phyloP scores from a whole-genome alignment of 1,140 invertebrate genomes.

The Leucophenga varia region DNA sequence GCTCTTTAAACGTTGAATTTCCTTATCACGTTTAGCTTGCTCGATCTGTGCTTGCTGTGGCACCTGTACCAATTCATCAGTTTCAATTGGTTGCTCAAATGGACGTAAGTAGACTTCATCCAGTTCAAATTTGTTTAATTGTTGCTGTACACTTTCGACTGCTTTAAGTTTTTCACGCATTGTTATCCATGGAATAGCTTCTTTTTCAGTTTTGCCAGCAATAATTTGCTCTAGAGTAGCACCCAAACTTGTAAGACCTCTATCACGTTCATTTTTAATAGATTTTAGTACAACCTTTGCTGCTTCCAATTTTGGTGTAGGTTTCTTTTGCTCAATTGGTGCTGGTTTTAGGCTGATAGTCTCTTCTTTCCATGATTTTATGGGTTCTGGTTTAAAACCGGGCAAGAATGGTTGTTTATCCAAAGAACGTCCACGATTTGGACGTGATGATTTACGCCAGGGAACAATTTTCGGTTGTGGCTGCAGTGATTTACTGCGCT shows the following conservation, averaged over 20 bases:
- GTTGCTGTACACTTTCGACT: constrained; percentile 44
- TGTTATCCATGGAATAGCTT: constrained; percentile 53
- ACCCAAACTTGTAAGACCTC: constrained; percentile 47
- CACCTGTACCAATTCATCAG: constrained; percentile 27
- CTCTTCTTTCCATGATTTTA: constrained; percentile 62
- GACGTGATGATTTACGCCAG: constrained; percentile 48
- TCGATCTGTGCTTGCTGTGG: constrained; percentile 40
- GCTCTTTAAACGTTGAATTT: constrained; percentile 49
- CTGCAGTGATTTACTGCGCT: constrained; percentile 46
- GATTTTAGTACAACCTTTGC: constrained; percentile 51
- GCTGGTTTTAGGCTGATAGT: constrained; percentile 61
- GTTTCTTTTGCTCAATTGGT: constrained; percentile 51
- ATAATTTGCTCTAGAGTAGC: constrained; percentile 47
- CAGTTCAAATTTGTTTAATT: constrained; percentile 48
- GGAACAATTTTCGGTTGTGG: constrained; percentile 47
- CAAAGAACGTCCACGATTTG: constrained; percentile 46
- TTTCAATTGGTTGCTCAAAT: constrained; percentile 37
- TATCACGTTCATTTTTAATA: constrained; percentile 48
- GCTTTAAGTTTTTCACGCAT: constrained; percentile 51
- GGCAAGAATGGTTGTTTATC: constrained; percentile 45
- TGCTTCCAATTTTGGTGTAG: constrained; percentile 50
- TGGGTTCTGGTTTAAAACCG: constrained; percentile 47
- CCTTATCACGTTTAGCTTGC: constrained; percentile 34
- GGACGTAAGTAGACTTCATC: constrained; percentile 49
- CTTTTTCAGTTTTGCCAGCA: constrained; percentile 45